Evolutionary conservation across 2,113 vertebrate genomes (phyloP).

Genomic region (Puma concolor): DNA sequence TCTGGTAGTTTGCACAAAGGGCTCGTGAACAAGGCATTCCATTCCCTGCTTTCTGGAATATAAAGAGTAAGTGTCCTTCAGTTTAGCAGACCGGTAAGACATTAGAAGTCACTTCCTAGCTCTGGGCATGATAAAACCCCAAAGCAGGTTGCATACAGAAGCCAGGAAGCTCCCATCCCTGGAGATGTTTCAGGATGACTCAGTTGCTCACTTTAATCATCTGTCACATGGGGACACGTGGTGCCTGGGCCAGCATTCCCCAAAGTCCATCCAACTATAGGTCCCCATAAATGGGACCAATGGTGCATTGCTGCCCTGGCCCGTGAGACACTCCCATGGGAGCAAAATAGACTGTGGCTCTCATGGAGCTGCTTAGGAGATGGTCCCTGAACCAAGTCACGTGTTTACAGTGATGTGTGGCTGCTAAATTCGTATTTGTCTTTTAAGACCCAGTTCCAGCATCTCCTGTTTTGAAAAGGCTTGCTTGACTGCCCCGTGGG

Average conservation of each 20-base stretch:
- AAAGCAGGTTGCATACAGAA: neutral
- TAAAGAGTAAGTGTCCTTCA: neutral
- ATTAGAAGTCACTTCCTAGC: neutral
- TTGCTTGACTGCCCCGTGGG: neutral
- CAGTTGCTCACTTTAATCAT: neutral
- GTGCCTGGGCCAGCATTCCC: neutral
- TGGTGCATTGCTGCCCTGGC: neutral
- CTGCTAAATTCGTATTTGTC: neutral
- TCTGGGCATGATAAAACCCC: neutral
- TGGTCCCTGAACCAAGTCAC: neutral
- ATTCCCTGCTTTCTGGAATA: neutral
- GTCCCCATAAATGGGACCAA: neutral
- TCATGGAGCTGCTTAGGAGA: neutral
- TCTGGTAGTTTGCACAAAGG: neutral
- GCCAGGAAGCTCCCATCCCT: neutral
- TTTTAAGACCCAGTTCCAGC: neutral
- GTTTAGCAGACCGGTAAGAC: neutral
- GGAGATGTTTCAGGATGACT: neutral
- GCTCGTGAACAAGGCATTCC: neutral
- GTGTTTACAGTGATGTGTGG: neutral
- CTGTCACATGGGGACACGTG: neutral
- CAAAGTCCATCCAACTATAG: neutral
- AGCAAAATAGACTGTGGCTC: neutral
- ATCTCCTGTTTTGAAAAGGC: neutral
- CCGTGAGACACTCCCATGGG: fast-evolving